Evolutionary conservation across 2,113 vertebrate species (phyloP).

Genomic region (Ariopsis seemanni): DNA sequence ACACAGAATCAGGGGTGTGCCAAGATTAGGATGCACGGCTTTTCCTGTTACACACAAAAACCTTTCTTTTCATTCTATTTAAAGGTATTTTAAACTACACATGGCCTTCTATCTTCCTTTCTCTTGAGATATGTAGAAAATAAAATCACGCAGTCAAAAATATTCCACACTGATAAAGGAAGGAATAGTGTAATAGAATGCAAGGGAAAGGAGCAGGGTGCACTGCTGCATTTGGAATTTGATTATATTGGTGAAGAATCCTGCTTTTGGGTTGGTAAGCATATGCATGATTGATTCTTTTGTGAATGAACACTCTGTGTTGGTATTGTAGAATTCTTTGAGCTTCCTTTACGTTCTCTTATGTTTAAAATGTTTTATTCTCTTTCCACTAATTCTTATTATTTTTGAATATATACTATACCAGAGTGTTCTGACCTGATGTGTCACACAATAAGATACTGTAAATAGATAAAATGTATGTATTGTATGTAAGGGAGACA

Average conservation of each 20-base stretch:
- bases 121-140: neutral
- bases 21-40: neutral
- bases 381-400: neutral
- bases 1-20: neutral
- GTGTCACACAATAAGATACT: neutral
- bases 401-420: neutral
- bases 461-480: no score
- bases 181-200: neutral
- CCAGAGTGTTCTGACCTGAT: neutral
- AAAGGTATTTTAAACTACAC: neutral
- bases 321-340: neutral
- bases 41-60: neutral
- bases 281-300: neutral
- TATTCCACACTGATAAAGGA: neutral
- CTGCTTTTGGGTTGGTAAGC: neutral
- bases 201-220: neutral
- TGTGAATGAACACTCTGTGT: neutral
- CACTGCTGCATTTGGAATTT: neutral
- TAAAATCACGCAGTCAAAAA: neutral
- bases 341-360: neutral
- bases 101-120: neutral
- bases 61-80: neutral
- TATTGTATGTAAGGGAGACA: no score
- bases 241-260: neutral
- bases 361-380: neutral